A percentile compares a stretch with the other conserved stretches of the same genome.
phyloP scores from a whole-genome alignment of 2,113 vertebrate genomes.

The Motacilla alba region DNA sequence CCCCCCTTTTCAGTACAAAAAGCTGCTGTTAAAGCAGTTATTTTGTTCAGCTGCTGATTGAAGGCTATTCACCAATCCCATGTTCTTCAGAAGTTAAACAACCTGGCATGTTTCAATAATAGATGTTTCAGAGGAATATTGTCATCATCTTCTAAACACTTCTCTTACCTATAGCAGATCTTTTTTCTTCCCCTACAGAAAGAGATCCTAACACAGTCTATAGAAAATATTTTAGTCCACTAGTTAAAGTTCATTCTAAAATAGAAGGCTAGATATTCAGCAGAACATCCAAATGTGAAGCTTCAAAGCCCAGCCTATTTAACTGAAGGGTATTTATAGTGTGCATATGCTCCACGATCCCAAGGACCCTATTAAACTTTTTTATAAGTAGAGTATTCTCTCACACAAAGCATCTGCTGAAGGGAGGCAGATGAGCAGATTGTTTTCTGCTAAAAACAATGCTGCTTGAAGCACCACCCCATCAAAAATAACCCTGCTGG shows the following conservation, averaged over 20 bases:
- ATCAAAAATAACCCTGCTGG: background rate
- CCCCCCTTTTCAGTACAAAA: background rate
- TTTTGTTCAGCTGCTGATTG: background rate
- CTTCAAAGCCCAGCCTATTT: background rate
- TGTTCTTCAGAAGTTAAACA: background rate
- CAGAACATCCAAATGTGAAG: background rate
- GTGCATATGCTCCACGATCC: background rate
- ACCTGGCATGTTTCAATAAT: background rate
- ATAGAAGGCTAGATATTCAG: background rate
- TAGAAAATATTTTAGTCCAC: background rate
- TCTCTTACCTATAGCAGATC: background rate
- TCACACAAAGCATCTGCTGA: background rate
- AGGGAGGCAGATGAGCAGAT: slow-evolving; percentile 12
- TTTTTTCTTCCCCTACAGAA: background rate
- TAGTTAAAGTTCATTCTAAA: background rate
- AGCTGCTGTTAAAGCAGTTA: background rate
- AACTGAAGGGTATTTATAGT: background rate
- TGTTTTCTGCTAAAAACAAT: background rate
- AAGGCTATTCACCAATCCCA: background rate
- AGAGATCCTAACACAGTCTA: background rate
- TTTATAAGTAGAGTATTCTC: background rate
- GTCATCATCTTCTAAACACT: background rate
- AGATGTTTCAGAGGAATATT: background rate
- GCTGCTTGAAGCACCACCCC: background rate
- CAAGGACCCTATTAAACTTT: background rate